Conservation (phyloP, 1,140 invertebrate species). For the Solen grandis region DNA sequence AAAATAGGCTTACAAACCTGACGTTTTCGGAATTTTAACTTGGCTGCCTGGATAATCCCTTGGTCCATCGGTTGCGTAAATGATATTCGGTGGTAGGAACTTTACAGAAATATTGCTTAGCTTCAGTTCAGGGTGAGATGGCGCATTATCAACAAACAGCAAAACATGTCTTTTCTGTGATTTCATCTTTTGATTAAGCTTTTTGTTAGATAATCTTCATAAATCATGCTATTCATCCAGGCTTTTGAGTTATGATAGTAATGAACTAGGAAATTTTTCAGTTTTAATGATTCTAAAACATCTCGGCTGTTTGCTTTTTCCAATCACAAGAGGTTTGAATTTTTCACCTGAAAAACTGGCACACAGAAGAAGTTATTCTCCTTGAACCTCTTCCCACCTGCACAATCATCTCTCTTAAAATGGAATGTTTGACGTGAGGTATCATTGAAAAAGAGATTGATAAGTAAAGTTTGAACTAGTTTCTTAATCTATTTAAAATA, state of each 20-base stretch:
- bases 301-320: too few relatives aligned
- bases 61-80: slow-evolving; percentile 41
- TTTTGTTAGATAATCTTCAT: slow-evolving; percentile 67
- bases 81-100: slow-evolving; percentile 77
- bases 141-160: slow-evolving; percentile 66
- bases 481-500: too few relatives aligned
- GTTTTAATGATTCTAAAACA: too few relatives aligned
- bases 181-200: slow-evolving; percentile 59
- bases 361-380: too few relatives aligned
- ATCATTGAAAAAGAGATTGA: too few relatives aligned
- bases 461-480: too few relatives aligned
- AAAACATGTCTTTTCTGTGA: slow-evolving; percentile 53
- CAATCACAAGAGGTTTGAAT: too few relatives aligned
- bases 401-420: too few relatives aligned
- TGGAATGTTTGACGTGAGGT: too few relatives aligned
- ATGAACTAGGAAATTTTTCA: slow-evolving; percentile 9
- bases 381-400: too few relatives aligned
- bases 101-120: slow-evolving; percentile 75
- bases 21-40: slow-evolving; percentile 26
- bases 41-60: slow-evolving; percentile 43
- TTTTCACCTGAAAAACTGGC: too few relatives aligned
- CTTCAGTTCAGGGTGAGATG: slow-evolving; percentile 55
- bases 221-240: slow-evolving; percentile 81
- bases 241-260: slow-evolving; percentile 75
- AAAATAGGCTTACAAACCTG: neutral